Percentiles rank a stretch among this genome's conserved stretches.
Evolutionary conservation across 2,888 invertebrate species (phyloP).

Genomic region (Agonum fuliginosum): DNA sequence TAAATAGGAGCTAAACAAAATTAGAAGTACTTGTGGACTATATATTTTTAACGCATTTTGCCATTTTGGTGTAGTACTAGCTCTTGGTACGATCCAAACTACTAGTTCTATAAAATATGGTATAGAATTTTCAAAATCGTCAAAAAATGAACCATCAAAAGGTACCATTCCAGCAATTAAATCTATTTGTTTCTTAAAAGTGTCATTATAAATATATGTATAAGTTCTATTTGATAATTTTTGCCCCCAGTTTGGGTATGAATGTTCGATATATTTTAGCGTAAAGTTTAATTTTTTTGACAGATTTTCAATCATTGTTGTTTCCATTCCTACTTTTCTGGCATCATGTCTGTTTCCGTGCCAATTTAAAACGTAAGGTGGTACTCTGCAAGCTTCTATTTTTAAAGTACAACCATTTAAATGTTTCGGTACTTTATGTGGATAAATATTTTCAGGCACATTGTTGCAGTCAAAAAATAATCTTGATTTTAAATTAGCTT

Average conservation of each 20-base stretch:
- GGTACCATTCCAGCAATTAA: not conserved
- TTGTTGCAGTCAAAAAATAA: not conserved
- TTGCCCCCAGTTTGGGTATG: not conserved
- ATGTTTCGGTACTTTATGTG: not conserved
- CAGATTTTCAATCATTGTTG: not conserved
- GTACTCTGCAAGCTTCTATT: not conserved
- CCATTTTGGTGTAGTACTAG: not conserved
- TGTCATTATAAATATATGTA: conserved; percentile 2
- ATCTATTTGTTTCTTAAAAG: conserved; percentile 3
- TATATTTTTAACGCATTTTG: not conserved
- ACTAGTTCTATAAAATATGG: not conserved
- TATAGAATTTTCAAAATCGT: not conserved
- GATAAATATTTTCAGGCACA: not conserved
- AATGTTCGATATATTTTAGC: not conserved
- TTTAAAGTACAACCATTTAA: not conserved
- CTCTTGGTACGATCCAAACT: not conserved
- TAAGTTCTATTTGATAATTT: conserved; percentile 22
- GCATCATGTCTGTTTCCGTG: not conserved
- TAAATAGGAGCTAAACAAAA: not conserved
- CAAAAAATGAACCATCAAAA: not conserved
- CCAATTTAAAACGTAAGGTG: not conserved
- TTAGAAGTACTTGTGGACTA: not conserved
- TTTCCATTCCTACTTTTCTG: not conserved
- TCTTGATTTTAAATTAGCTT: not conserved
- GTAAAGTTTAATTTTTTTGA: conserved; percentile 15